A percentile compares a stretch with the other conserved stretches of the same genome.
phyloP scores from a whole-genome alignment of 2,113 vertebrate genomes.

The Rallus limicola region DNA sequence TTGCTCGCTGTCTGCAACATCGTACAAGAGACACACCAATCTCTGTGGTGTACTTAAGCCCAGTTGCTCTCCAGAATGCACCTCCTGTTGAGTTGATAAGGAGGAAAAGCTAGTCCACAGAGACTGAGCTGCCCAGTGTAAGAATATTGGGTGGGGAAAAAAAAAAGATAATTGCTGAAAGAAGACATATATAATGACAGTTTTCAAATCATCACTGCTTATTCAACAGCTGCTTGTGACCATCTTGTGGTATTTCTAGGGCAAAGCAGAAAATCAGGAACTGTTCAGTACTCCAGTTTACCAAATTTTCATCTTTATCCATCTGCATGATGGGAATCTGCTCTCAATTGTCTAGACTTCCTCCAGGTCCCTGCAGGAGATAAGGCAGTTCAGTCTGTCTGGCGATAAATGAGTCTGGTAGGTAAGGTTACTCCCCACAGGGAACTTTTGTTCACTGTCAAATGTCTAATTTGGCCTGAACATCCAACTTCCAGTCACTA shows the following conservation, averaged over 20 bases:
- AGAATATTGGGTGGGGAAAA: background rate
- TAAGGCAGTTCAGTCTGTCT: background rate
- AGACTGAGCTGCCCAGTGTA: background rate
- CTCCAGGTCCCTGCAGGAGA: background rate
- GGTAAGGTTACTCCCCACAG: background rate
- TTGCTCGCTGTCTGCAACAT: background rate
- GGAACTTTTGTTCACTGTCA: background rate
- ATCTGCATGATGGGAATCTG: background rate
- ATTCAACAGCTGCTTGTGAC: background rate
- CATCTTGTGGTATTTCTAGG: background rate
- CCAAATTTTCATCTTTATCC: background rate
- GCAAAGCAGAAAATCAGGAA: background rate
- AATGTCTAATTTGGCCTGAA: background rate
- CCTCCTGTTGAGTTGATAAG: background rate
- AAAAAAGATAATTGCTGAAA: background rate
- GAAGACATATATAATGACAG: background rate
- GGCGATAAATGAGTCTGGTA: background rate
- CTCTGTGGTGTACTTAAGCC: background rate
- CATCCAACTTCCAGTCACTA: background rate
- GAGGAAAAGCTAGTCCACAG: background rate
- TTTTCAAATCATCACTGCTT: background rate
- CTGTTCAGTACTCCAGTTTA: background rate
- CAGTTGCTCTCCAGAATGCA: background rate
- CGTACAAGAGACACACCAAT: background rate
- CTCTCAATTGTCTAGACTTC: background rate